Base-by-base conservation (phyloP, 2,888 invertebrate genomes). In the Amiota mariae region DNA sequence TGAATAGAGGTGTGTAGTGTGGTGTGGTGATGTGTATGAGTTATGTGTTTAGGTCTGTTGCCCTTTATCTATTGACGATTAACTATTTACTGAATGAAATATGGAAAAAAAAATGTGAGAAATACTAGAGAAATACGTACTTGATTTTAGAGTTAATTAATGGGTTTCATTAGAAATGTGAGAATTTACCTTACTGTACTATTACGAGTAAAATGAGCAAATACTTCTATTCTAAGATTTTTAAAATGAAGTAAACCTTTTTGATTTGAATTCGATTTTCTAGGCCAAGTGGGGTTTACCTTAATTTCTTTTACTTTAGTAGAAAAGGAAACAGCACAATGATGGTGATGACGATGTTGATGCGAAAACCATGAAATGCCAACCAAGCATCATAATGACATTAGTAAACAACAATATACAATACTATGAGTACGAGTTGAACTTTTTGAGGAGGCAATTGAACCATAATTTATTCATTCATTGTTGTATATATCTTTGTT, bases 211-310 rank as follows among this genome's bases (percentile, higher is more conserved):
- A 36, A 2, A 36, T 36, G 36, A 36, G 36, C 36, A 36, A 36
- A 36, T 36, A 36, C 6, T 36, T 36, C 36, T 36, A 36, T 36
- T 54, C n/a, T 9, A 59, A 24, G 20, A 24, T 4, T 4, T 3
- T 18, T 18, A 20, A 59, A 59, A 59, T 59, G 12, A 59, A 59
- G 8, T 12, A 59, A 20, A 59, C 9, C 10, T 18, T 75, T 77
- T 83, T 81, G 80, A 86, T 84, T 86, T 36, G 4, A 74, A 73
- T 82, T 86, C 6, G 4, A 74, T 73, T 82, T 85, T 82, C 85
- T 85, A 85, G 87, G 87, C 85, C 86, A 87, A 86, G 85, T 82
- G 80, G 71, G 72, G 74, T 79, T 80, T 74, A 75, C 72, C 76
- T 36, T 36, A 36, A 6, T 36, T 36, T 36, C 36, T 6, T 36